Conservation (phyloP, 2,888 invertebrate genomes). For the Gymnocheta viridis region DNA sequence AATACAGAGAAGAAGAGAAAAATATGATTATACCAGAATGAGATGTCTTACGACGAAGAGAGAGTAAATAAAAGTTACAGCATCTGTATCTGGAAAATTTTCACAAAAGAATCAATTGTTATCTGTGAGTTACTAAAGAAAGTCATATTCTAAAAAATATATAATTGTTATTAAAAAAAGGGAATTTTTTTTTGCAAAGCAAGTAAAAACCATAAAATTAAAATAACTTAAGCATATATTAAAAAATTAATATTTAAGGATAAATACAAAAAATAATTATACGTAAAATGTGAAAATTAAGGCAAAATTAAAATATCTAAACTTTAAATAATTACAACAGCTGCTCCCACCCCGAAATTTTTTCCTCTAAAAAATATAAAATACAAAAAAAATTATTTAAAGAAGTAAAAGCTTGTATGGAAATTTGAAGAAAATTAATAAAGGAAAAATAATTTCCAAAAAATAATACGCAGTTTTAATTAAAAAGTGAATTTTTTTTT, state of each 20-base stretch:
- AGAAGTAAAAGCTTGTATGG: constrained; percentile 28
- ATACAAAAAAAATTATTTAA: background rate
- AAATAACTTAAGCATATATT: background rate
- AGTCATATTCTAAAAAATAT: constrained; percentile 60
- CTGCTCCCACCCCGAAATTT: constrained; percentile 55
- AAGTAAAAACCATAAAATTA: constrained; percentile 15
- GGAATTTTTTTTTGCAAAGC: constrained; percentile 53
- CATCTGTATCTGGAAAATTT: constrained; percentile 67
- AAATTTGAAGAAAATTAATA: background rate
- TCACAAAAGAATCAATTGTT: constrained; percentile 68
- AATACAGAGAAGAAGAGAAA: background rate
- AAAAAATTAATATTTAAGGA: background rate
- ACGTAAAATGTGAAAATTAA: background rate
- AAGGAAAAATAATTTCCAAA: background rate
- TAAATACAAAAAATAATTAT: background rate
- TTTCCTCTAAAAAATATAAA: background rate
- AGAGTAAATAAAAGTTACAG: constrained; percentile 64
- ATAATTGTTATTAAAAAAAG: constrained; percentile 43
- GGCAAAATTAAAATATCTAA: background rate
- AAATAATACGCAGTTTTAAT: background rate
- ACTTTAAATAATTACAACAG: constrained; percentile 55
- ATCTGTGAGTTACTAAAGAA: constrained; percentile 67
- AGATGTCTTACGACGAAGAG: background rate
- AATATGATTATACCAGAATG: constrained; percentile 8
- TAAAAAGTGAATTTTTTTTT: background rate